These are phyloP conservation scores for Peucedramus taeniatus DNA, from an alignment of 2,113 vertebrate species.

Conservation along the genomic window DNA sequence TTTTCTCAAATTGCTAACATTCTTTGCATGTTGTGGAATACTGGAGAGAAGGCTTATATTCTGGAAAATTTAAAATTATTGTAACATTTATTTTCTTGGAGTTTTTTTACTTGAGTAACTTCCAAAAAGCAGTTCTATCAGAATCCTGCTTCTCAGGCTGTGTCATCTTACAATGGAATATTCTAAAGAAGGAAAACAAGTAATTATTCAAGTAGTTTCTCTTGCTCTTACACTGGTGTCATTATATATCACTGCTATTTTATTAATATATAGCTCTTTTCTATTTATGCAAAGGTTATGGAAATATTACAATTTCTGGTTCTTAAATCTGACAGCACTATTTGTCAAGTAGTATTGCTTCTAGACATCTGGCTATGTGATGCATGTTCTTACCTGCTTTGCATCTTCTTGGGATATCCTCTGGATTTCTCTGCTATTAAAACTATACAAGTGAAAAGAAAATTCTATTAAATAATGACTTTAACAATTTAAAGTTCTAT, in stretches of 20 bases:
- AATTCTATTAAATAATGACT: background rate
- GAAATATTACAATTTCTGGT: background rate
- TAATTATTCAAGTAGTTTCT: background rate
- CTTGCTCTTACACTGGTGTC: background rate
- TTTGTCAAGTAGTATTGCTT: background rate
- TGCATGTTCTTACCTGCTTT: background rate
- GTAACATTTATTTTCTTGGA: background rate
- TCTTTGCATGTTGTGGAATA: background rate
- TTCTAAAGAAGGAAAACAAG: background rate
- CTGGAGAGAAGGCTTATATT: background rate
- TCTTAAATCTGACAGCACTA: background rate
- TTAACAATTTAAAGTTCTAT: background rate
- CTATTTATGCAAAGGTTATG: background rate
- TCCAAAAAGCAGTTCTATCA: background rate
- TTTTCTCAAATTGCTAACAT: background rate
- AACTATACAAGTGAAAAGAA: background rate
- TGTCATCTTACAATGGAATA: background rate
- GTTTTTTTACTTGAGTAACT: background rate
- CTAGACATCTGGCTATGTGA: background rate
- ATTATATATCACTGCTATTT: background rate
- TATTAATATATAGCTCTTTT: background rate
- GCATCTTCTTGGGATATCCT: background rate
- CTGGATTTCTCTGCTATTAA: background rate
- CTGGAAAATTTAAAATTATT: background rate
- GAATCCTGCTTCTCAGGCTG: background rate